Conservation (phyloP, 2,113 vertebrate genomes). For the Rutilus rutilus region DNA sequence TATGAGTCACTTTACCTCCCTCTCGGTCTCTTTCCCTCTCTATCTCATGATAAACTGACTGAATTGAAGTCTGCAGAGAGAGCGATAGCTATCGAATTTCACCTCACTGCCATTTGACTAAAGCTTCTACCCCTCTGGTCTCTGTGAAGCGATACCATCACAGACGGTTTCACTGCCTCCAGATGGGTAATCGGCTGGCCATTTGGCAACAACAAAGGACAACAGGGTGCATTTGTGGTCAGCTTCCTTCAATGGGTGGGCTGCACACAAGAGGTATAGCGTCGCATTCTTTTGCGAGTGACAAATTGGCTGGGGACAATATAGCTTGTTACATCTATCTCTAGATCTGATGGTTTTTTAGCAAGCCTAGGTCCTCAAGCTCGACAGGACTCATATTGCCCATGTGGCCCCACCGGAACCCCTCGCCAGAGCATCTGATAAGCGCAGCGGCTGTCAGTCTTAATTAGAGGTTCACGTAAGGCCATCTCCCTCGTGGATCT, state of each 20-base stretch:
- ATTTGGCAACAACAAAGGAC: conserved; percentile 17
- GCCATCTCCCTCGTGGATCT: neutral
- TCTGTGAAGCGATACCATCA: conserved; percentile 32
- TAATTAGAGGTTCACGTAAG: conserved; percentile 27
- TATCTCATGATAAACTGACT: conserved; percentile 29
- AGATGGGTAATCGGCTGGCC: conserved; percentile 2
- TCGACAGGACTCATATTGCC: neutral
- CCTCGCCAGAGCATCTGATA: conserved; percentile 8
- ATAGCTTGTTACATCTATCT: conserved; percentile 5
- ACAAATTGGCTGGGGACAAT: neutral
- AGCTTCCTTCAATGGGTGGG: neutral
- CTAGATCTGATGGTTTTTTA: neutral
- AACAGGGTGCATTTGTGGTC: conserved; percentile 27
- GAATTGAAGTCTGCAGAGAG: conserved; percentile 7
- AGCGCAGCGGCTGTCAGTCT: conserved; percentile 1
- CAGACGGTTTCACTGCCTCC: conserved; percentile 16
- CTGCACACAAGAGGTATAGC: neutral
- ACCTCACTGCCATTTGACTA: conserved; percentile 42
- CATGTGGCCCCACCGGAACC: neutral
- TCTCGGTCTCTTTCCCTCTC: neutral
- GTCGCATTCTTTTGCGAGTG: neutral
- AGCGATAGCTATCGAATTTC: conserved; percentile 40
- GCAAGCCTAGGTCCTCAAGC: neutral
- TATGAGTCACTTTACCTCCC: neutral
- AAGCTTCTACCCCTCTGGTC: conserved; percentile 35